Base-by-base conservation (phyloP, 2,888 invertebrate species). In the Parnassius mnemosyne region DNA sequence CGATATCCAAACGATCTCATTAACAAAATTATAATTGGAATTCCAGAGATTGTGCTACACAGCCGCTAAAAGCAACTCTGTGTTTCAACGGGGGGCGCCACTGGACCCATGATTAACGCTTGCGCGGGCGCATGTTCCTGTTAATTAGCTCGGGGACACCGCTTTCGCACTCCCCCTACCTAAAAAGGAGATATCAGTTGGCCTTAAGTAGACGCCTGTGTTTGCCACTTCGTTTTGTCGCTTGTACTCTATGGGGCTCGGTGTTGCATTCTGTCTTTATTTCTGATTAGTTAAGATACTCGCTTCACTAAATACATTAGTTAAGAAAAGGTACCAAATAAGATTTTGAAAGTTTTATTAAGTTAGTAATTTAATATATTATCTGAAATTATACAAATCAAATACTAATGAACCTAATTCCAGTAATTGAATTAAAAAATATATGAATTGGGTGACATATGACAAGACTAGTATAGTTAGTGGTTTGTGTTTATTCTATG, bases 21-120 rank as follows among this genome's bases (percentile, higher is more conserved):
- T 77, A 76, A 77, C 73, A 67, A 71, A 73, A 72, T 60, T 76
- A 77, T 77, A 87, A 86, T 86, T 80, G 81, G 83, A 85, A 90
- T 90, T 88, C 89, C 81, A 74, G 74, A 86, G 87, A 86, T 85
- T 80, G 83, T 83, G 77, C 75, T 78, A 87, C 87, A 86, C 81
- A 78, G 75, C 69, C 84, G 80, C 87, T 89, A 88, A 89, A 84
- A 89, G 89, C 89, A 85, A 85, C 82, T 85, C 80, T 75, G 83
- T 89, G 88, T 88, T 80, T 73, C n/a, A 12, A 11, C 66, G 67
- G 73, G 71, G 73, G 73, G 73, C 76, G 73, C 77, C 74, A 73
- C 76, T 72, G 72, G 73, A 66, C 73, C 77, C 77, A 80, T 84
- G 86, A 84, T 82, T 85, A 82, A 83, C 81, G 81, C 80, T 57